Conservation (phyloP, 2,888 invertebrate genomes). For the Nasonia oneida region DNA sequence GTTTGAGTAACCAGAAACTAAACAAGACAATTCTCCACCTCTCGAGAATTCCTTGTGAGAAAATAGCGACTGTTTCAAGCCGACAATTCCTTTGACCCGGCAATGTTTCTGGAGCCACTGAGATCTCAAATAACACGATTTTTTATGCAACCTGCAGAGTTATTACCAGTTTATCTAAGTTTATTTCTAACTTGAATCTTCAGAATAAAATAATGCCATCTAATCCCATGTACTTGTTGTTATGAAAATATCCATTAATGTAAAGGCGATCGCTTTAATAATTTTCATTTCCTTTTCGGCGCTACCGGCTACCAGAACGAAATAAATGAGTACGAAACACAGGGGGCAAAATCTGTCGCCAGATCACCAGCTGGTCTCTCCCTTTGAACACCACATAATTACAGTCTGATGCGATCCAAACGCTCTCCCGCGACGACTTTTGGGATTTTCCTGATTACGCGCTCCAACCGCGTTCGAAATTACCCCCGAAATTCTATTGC, state of each 20-base stretch:
- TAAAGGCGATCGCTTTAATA: not conserved
- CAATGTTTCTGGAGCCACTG: not conserved
- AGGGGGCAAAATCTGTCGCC: not conserved
- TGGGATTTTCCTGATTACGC: constrained; percentile 1
- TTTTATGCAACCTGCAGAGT: not conserved
- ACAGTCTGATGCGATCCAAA: constrained; percentile 26
- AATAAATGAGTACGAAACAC: not conserved
- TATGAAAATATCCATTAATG: not conserved
- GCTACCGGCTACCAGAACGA: not conserved
- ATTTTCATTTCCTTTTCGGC: not conserved
- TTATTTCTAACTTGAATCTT: too few relatives aligned
- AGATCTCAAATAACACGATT: not conserved
- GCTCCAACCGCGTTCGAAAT: not conserved
- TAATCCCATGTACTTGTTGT: not conserved
- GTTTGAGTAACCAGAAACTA: constrained; percentile 25
- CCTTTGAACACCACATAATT: constrained; percentile 34
- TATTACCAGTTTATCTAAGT: not conserved
- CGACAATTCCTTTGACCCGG: constrained; percentile 18
- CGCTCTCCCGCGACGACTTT: not conserved
- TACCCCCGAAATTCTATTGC: constrained; percentile 5
- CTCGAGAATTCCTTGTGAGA: constrained; percentile 30
- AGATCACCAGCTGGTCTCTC: not conserved
- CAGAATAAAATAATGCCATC: not conserved
- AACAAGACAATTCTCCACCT: constrained; percentile 20
- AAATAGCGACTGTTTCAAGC: not conserved